Conservation (phyloP, 2,888 invertebrate genomes). For the Tachina grossa region DNA sequence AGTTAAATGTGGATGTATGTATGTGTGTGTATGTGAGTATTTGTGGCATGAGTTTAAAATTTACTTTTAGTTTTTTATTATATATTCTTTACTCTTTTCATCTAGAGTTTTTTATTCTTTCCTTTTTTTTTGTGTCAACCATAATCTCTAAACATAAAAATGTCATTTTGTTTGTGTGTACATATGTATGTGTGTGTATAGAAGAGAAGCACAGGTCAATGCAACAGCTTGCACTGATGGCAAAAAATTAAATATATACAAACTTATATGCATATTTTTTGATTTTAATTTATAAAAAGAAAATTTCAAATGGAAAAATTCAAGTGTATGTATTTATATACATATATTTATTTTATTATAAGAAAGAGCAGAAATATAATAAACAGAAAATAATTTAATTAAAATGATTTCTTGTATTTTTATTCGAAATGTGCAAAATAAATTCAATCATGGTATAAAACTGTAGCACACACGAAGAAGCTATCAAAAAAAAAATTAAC, state of each 20-base stretch:
- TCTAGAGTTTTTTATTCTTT: background rate
- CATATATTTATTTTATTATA: conserved; percentile 15
- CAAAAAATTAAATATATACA: background rate
- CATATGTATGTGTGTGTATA: background rate
- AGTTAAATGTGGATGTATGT: background rate
- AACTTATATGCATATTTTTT: background rate
- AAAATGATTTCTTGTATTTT: background rate
- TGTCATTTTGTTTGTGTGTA: conserved; percentile 45
- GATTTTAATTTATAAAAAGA: background rate
- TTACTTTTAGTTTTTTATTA: conserved; percentile 25
- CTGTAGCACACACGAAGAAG: too few species aligned
- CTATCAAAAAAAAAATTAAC: too few species aligned
- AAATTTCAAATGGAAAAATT: conserved; percentile 10
- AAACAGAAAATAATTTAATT: background rate
- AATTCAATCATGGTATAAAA: background rate
- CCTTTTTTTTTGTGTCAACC: conserved; percentile 34
- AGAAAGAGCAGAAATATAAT: background rate
- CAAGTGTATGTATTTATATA: background rate
- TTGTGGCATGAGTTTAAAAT: conserved; percentile 28
- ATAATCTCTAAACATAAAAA: conserved; percentile 65
- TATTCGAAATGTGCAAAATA: background rate
- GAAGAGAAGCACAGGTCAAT: conserved; percentile 58
- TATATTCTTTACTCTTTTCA: conserved; percentile 22
- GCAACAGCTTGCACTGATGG: conserved; percentile 67
- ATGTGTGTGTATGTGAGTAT: background rate